These are phyloP conservation scores for Oxytorus armatus DNA, from an alignment of 2,888 invertebrate species.

Conservation along the genomic window DNA sequence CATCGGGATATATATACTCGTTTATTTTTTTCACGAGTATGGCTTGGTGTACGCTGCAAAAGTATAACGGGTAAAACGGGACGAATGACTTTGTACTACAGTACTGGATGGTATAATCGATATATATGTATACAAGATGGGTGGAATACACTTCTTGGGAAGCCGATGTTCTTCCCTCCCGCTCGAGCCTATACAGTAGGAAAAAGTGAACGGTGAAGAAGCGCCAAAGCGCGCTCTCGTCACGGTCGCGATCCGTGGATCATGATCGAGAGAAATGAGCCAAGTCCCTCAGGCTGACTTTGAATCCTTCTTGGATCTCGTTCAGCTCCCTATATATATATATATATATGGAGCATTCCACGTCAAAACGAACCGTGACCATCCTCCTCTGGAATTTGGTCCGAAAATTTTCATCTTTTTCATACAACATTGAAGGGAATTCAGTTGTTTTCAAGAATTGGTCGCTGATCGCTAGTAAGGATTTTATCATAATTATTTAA, in stretches of 20 bases:
- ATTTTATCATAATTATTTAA: too few relatives aligned
- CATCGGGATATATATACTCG: slow-evolving; percentile 2
- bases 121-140: slow-evolving; percentile 59
- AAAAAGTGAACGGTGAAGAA: slow-evolving; percentile 63
- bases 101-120: not conserved
- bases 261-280: slow-evolving; percentile 68
- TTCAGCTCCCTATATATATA: slow-evolving; percentile 30
- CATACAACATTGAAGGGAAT: too few relatives aligned
- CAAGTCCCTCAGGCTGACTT: slow-evolving; percentile 66
- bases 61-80: slow-evolving; percentile 79
- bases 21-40: slow-evolving; percentile 40
- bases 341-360: slow-evolving; percentile 24
- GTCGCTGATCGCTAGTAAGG: too few relatives aligned
- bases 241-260: slow-evolving; percentile 65
- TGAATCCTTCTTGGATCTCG: slow-evolving; percentile 58
- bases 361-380: too few relatives aligned
- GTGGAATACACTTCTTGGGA: slow-evolving; percentile 74
- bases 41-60: slow-evolving; percentile 26
- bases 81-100: slow-evolving; percentile 75
- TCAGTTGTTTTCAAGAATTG: too few relatives aligned
- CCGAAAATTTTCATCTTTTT: too few relatives aligned
- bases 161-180: slow-evolving; percentile 74
- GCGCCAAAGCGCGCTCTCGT: slow-evolving; percentile 63
- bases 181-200: slow-evolving; percentile 45
- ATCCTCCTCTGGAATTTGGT: too few relatives aligned